phyloP scores from a whole-genome alignment of 2,888 invertebrate species.

The Hipparchia sbordonii region DNA sequence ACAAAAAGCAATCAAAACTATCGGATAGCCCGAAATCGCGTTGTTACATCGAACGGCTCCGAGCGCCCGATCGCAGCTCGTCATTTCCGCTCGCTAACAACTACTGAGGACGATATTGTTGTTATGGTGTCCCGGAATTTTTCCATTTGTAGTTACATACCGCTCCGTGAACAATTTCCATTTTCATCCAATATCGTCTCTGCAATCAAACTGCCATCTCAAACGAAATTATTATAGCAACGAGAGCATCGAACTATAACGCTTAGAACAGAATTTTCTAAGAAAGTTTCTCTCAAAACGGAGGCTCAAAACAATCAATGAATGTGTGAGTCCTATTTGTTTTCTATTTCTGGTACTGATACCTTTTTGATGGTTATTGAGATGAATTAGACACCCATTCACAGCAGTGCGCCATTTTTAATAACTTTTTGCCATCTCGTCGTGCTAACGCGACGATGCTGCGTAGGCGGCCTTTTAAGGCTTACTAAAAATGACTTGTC shows the following conservation, averaged over 20 bases:
- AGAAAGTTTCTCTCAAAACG: no score
- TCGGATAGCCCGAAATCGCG: conserved; percentile 61
- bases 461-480: no score
- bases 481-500: no score
- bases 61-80: conserved; percentile 44
- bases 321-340: no score
- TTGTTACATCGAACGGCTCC: conserved; percentile 58
- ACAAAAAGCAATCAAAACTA: conserved; percentile 71
- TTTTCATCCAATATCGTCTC: conserved; percentile 42
- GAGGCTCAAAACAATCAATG: no score
- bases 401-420: no score
- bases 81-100: conserved; percentile 65
- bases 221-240: conserved; percentile 1
- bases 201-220: conserved; percentile 3
- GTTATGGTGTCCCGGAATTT: conserved; percentile 45
- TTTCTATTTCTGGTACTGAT: no score
- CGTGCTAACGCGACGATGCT: no score
- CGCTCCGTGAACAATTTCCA: conserved; percentile 48
- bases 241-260: background rate
- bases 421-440: no score
- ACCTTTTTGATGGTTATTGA: no score
- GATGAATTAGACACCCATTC: no score
- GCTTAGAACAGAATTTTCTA: no score
- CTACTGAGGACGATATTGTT: conserved; percentile 59
- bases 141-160: conserved; percentile 20